These are phyloP conservation scores for Poeciliopsis retropinna DNA, from an alignment of 2,113 vertebrate species.

Conservation along the genomic window DNA sequence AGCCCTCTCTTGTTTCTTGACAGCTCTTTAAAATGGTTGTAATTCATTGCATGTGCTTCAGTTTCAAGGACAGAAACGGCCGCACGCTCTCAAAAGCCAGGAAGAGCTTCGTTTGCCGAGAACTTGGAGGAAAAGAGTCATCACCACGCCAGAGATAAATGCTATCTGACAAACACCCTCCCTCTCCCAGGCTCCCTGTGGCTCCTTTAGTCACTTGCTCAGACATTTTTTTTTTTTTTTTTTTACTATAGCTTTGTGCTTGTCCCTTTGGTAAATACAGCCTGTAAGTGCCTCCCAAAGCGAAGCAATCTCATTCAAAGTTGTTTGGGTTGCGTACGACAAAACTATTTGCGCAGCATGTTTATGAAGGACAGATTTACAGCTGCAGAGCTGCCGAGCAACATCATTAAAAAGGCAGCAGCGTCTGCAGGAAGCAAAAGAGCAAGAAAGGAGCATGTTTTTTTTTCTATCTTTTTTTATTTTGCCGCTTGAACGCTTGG, in stretches of 20 bases:
- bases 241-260: constrained; percentile 17
- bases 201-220: constrained; percentile 46
- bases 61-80: constrained; percentile 63
- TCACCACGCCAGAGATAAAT: constrained; percentile 74
- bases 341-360: constrained; percentile 9
- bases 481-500: constrained; percentile 63
- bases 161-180: constrained; percentile 60
- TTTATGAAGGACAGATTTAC: neutral
- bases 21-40: constrained; percentile 53
- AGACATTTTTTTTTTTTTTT: neutral
- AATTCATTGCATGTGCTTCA: constrained; percentile 62
- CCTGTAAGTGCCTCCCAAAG: constrained; percentile 24
- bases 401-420: constrained; percentile 23
- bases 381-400: constrained; percentile 20
- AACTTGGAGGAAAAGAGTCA: constrained; percentile 71
- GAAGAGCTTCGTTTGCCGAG: constrained; percentile 71
- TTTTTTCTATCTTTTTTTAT: constrained; percentile 49
- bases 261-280: constrained; percentile 23
- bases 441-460: constrained; percentile 36
- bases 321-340: constrained; percentile 12
- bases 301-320: constrained; percentile 8
- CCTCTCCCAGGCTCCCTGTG: constrained; percentile 43
- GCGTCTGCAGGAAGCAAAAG: constrained; percentile 5
- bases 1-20: constrained; percentile 56
- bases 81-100: constrained; percentile 56